A percentile compares a stretch with the other conserved stretches of the same genome.
These are phyloP conservation scores for Datnioides undecimradiatus DNA, from an alignment of 2,113 vertebrate species.

Conservation along the genomic window DNA sequence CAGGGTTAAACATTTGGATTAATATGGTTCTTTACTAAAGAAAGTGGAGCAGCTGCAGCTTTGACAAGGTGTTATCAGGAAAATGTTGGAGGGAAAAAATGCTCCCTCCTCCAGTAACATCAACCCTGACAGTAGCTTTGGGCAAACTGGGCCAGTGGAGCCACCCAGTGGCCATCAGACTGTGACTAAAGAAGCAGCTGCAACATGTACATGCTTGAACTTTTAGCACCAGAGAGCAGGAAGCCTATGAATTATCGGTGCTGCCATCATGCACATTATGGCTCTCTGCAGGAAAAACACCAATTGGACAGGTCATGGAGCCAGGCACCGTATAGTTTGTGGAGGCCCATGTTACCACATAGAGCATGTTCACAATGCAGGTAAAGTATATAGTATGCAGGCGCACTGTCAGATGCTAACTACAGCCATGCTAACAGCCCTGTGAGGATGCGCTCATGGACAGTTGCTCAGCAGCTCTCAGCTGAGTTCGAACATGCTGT, in stretches of 20 bases:
- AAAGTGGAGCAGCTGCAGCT: slow-evolving; percentile 25
- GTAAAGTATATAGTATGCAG: not conserved
- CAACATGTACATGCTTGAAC: not conserved
- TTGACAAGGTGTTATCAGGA: slow-evolving; percentile 26
- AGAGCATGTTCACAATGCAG: not conserved
- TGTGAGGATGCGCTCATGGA: not conserved
- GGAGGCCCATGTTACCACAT: not conserved
- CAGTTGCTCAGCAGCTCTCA: too few relatives aligned
- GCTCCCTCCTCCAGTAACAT: not conserved
- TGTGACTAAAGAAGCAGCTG: not conserved
- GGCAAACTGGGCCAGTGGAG: slow-evolving; percentile 22
- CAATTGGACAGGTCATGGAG: not conserved
- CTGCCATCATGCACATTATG: not conserved
- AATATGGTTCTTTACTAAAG: not conserved
- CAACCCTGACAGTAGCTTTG: not conserved
- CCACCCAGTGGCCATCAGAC: slow-evolving; percentile 40
- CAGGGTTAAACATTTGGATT: not conserved
- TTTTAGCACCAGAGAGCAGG: not conserved
- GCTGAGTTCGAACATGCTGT: too few relatives aligned
- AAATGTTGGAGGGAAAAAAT: slow-evolving; percentile 16
- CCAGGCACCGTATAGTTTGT: too few relatives aligned
- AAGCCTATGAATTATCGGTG: not conserved
- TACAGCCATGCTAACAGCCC: not conserved
- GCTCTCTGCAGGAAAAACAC: not conserved
- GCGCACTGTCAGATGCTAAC: not conserved